Evolutionary conservation across 1,140 invertebrate genomes (phyloP), one percentile per base, ranked within the genome.

Genomic region (Drosophila ananassae): DNA sequence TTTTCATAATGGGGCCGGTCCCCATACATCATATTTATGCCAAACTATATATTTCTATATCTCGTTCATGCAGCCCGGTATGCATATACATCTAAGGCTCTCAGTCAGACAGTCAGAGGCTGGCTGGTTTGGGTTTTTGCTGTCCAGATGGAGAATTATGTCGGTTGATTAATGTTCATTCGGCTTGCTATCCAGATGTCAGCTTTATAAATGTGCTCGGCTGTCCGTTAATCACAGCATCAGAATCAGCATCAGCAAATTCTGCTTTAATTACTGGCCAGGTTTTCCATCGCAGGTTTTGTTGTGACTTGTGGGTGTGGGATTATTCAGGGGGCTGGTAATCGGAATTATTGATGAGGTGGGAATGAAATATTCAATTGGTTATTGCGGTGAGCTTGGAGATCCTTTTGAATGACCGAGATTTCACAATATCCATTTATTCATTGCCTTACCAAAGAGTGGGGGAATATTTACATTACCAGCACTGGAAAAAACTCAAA

Each of bases 1-100:
- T 84, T 68, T 55, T 52, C 66, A 73, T 84, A 84, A 72, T 78
- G 73, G 63, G 59, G 41, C 78, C 60, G 52, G 62, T 66, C 79
- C 41, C 77, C 78, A 82, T 82, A 87, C 85, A 87, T 87, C 82
- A 87, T 87, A 89, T 87, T 87, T 87, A 85, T 85, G 82, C 79
- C 82, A 89, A 85, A 87, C 83, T 82, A 78, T 82, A 78, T 82
- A 78, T 76, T 68, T 75, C 73, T 67, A 75, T 69, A 68, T 67
- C 46, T 64, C 51, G 41, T 44, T 21, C 80, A 79, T 75, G 67
- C 66, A 85, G 17, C 69, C 74, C 57, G 79, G 61, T 67, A 50
- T 73, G 60, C 50, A 47, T 39, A 41, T 57, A 51, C 66, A 76
- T 72, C 64, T 62, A 55, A 51, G 76, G 61, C 69, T 69, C 56